Evolutionary conservation across 2,888 invertebrate genomes (phyloP).

Genomic region (Biston stratarius): DNA sequence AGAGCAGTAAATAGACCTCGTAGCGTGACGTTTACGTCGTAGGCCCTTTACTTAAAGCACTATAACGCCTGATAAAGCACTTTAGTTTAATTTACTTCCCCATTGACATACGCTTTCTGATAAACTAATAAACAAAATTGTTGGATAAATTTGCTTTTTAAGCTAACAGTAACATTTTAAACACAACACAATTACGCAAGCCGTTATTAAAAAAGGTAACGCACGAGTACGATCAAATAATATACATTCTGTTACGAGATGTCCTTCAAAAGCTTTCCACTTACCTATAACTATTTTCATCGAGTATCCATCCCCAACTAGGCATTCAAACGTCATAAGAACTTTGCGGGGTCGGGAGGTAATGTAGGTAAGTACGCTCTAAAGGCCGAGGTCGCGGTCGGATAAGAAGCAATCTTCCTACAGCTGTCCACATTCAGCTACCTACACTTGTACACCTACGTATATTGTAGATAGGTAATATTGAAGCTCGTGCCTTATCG

Average conservation of each 20-base stretch:
- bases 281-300: slow-evolving; percentile 9
- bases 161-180: not conserved
- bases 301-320: slow-evolving; percentile 20
- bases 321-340: slow-evolving; percentile 44
- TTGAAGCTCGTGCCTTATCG: slow-evolving; percentile 74
- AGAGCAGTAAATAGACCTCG: slow-evolving; percentile 2
- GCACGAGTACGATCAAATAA: not conserved
- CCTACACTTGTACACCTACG: slow-evolving; percentile 29
- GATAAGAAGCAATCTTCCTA: slow-evolving; percentile 61
- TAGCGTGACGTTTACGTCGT: slow-evolving; percentile 20
- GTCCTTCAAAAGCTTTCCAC: slow-evolving; percentile 1
- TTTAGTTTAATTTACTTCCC: slow-evolving; percentile 2
- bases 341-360: slow-evolving; percentile 45
- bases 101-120: not conserved
- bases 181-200: too few species aligned
- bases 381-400: slow-evolving; percentile 46
- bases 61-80: not conserved
- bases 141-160: too few species aligned
- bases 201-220: too few species aligned
- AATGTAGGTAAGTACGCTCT: slow-evolving; percentile 51
- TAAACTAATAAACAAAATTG: not conserved
- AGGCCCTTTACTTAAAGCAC: slow-evolving; percentile 11
- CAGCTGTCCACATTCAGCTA: slow-evolving; percentile 15
- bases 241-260: not conserved
- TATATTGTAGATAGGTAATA: slow-evolving; percentile 31